These are phyloP conservation scores for Drosophila silvestris DNA, from an alignment of 2,888 invertebrate genomes.

Conservation along the genomic window DNA sequence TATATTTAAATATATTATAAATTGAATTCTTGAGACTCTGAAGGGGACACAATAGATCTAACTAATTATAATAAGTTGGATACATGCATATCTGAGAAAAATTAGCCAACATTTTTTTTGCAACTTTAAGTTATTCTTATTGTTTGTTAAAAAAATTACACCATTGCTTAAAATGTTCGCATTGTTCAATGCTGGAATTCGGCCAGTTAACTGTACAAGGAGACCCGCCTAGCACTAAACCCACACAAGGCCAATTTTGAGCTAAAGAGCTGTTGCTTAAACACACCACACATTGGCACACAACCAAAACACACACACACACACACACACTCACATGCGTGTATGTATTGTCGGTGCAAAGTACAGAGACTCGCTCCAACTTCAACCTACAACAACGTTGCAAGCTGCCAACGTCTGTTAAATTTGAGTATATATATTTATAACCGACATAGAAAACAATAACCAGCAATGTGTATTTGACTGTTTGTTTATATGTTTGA, in stretches of 20 bases:
- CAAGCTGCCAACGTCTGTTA: conserved; percentile 11
- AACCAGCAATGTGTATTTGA: neutral
- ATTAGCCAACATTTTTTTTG: neutral
- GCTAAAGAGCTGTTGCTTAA: conserved; percentile 39
- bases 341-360: conserved; percentile 22
- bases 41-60: neutral
- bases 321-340: conserved; percentile 6
- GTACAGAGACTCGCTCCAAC: conserved; percentile 22
- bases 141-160: neutral
- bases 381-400: conserved; percentile 25
- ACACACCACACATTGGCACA: conserved; percentile 35
- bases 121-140: neutral
- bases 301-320: conserved; percentile 10
- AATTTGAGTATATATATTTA: conserved; percentile 34
- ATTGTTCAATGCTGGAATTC: conserved; percentile 25
- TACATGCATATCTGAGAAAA: neutral
- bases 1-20: neutral
- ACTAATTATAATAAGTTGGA: neutral
- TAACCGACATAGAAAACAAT: conserved; percentile 36
- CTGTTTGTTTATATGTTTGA: neutral
- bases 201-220: conserved; percentile 40
- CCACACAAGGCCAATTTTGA: conserved; percentile 38
- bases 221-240: conserved; percentile 22
- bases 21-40: neutral
- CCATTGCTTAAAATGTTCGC: conserved; percentile 10